Conservation (phyloP, 2,888 invertebrate genomes). For the Dasypogon diadema region DNA sequence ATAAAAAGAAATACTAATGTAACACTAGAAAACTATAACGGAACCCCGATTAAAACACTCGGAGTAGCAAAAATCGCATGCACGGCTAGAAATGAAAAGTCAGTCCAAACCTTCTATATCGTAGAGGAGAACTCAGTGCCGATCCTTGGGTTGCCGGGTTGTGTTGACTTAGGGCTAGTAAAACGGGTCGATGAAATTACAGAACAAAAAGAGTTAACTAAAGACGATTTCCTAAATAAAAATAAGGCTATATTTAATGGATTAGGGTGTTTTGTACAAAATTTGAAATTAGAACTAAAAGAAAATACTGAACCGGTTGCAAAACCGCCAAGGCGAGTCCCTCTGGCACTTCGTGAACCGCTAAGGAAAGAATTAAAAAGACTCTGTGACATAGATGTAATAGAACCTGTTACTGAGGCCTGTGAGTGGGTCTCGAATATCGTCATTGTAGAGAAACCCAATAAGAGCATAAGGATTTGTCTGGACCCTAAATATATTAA, state of each 20-base stretch:
- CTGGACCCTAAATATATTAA: slow-evolving; percentile 59
- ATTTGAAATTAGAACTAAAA: slow-evolving; percentile 37
- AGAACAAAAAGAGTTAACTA: background rate
- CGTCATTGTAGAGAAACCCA: too few species aligned
- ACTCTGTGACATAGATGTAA: background rate
- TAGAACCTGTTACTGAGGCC: background rate
- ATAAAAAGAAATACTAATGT: too few species aligned
- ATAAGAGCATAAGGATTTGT: slow-evolving; percentile 57
- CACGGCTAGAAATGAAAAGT: slow-evolving; percentile 8
- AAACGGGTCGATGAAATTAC: background rate
- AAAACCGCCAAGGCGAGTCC: slow-evolving; percentile 38
- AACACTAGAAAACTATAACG: too few species aligned
- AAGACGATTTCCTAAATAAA: slow-evolving; percentile 18
- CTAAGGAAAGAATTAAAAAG: slow-evolving; percentile 29
- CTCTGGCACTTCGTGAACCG: slow-evolving; percentile 14
- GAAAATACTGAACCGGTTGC: background rate
- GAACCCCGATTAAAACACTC: background rate
- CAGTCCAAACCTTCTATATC: background rate
- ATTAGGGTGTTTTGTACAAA: slow-evolving; percentile 14
- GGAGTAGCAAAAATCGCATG: background rate
- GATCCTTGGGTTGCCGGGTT: too few species aligned
- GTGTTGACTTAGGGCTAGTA: slow-evolving; percentile 3
- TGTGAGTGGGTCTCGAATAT: slow-evolving; percentile 52
- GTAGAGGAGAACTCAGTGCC: background rate
- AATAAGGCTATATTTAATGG: slow-evolving; percentile 28